Evolutionary conservation across 2,113 vertebrate genomes (phyloP), one percentile per base, ranked within the genome.

Genomic region (Cyphomyrus plagiostoma): DNA sequence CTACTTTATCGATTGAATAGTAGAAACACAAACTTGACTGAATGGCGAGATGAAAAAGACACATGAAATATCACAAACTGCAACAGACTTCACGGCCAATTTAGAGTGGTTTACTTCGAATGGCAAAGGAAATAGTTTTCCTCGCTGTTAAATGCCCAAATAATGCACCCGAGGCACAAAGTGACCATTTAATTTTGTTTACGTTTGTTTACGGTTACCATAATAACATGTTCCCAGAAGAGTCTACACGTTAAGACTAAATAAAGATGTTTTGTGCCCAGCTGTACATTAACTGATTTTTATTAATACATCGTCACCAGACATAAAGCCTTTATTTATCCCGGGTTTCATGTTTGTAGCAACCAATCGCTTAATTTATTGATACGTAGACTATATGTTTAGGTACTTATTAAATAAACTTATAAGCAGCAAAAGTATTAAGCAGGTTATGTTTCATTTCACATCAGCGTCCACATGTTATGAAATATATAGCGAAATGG

Each of bases 111-210:
- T 96, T 96, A 93, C 92, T 95, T 94, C 95, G 95, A 96, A 95
- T 95, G 92, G 92, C 94, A 93, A 93, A 97, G 97, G 96, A 97
- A 97, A 97, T 97, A 92, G 96, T 95, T 97, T 95, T 95, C 94
- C 95, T 96, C 93, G 96, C 97, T 97, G 97, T 93, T 95, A 95
- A 97, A 97, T 96, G 96, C 97, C 96, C 95, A 93, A 94, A 94
- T 92, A 95, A 92, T 92, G 93, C 94, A 96, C 96, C 95, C 90
- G 92, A 92, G 95, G 95, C 95, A 94, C 91, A 93, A 95, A 94
- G 95, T 93, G 95, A 94, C 93, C 91, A 91, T 91, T 96, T 94
- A 91, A 92, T 94, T 97, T 93, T 93, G 90, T 92, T 91, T 82
- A 90, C 89, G 92, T 90, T 92, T 89, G 49, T 92, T 91, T 91